Evolutionary conservation across 2,888 invertebrate genomes (phyloP).

Genomic region (Cosmia trapezina): DNA sequence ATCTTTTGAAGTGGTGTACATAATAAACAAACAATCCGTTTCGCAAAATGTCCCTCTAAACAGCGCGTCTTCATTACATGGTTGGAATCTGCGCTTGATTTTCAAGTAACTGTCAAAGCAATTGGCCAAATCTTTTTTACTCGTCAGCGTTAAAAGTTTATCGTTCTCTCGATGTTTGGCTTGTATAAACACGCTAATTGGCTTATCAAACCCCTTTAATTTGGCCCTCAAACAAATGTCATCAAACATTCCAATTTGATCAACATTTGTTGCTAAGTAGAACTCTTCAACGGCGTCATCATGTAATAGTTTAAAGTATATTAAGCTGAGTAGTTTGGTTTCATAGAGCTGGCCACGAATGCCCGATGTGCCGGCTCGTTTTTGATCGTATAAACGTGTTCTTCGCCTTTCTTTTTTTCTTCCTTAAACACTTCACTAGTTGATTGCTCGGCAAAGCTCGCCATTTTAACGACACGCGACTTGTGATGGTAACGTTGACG

Average conservation of each 20-base stretch:
- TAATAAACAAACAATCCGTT: conserved; percentile 1
- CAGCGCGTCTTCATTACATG: background rate
- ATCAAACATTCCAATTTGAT: background rate
- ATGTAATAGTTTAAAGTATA: background rate
- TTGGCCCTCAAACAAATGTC: background rate
- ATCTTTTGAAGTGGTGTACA: conserved; percentile 11
- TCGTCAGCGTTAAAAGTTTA: background rate
- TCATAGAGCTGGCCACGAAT: background rate
- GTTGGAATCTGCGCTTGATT: background rate
- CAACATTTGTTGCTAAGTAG: background rate
- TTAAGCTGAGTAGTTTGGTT: background rate
- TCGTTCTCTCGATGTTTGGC: background rate
- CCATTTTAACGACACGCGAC: too few relatives aligned
- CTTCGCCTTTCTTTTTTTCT: background rate
- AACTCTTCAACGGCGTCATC: background rate
- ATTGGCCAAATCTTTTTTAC: conserved; percentile 3
- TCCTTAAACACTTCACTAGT: background rate
- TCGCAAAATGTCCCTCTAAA: conserved; percentile 2
- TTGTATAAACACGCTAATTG: background rate
- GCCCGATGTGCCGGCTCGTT: background rate
- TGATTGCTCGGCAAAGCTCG: too few relatives aligned
- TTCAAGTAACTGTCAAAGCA: conserved; percentile 12
- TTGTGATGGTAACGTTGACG: background rate
- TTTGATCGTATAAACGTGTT: background rate
- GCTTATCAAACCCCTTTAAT: background rate